Base-by-base conservation (phyloP, 2,113 vertebrate genomes). In the Castor canadensis region DNA sequence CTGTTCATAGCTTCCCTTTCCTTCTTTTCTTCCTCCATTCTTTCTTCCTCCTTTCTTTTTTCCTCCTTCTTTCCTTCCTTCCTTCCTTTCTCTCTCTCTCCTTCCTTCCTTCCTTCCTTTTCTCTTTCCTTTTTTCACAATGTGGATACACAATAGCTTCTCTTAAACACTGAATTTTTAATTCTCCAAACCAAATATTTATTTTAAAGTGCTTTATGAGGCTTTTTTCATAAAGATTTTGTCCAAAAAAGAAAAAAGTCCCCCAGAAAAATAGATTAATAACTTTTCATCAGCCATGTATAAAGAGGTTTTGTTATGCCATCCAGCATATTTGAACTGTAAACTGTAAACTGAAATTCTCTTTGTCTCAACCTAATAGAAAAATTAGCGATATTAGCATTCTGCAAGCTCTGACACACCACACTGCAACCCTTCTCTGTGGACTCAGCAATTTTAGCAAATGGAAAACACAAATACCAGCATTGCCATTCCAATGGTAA, bases 301-400 rank as follows among this genome's bases (percentile, higher is more conserved):
- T 62, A 67, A 88, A 67, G n/a, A 30, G 32, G 2, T 54, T 84
- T 67, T 87, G 4, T 80, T 40, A 72, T 82, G 47, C 22, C 9
- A 69, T 67, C 67, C 69, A 95, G 90, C 47, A 52, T 47, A n/a
- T 11, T 40, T 67, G 19, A 82, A 32, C 26, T 49, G 1, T 83
- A 94, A 93, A 67, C 10, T 49, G 38, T 19, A 47, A 80, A 32
- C n/a, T 54, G 13, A 91, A 95, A 88, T 89, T 93, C 71, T 83
- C 17, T 85, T 80, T 82, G 69, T 83, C 52, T 92, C 38, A 83
- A 47, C 32, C n/a, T 80, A 64, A 62, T 22, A 92, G 35, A 82
- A 58, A 84, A 58, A 80, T 75, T 19, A 90, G 3, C 35, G 83
- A 32, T 66, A 73, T 87, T 82, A 30, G 56, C 49, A 40, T 75